Evolutionary conservation across 2,113 vertebrate genomes (phyloP), one percentile per base, ranked within the genome.

Genomic region (Silurus meridionalis): DNA sequence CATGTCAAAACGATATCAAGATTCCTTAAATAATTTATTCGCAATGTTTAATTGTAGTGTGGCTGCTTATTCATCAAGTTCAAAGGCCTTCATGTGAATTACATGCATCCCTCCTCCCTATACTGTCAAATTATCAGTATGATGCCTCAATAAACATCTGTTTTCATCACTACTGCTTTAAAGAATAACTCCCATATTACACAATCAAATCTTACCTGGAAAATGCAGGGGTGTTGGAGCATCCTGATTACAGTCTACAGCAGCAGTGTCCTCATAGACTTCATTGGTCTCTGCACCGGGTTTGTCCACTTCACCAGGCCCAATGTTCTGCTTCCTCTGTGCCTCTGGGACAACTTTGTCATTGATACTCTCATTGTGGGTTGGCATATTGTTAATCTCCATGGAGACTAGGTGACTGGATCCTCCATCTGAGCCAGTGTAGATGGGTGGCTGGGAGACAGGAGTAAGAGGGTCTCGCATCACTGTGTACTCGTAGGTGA

Each of bases 401-500:
- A 69, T 92, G 58, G 69, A 97, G 81, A 74, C 88, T 8, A 91
- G 92, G 1, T 91, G 92, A 1, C 92, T 94, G 0, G 91, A 89
- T 0, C 91, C 96, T 0, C 95, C 91, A 0, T 96, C 96, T 0
- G 96, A 92, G 58, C 96, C 96, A 0, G 97, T 94, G 90, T 96
- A 97, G 88, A 96, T 95, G 5, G 97, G 90, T 0, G 97, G 95
- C 78, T 93, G 97, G 0, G 95, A 88, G 58, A 91, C 93, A 28
- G 91, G 95, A 0, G 95, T 90, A n/a, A 96, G 93, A 1, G 97
- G 95, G 69, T 96, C 96, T 89, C 95, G 94, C 63, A 97, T 95
- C 57, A 99, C 95, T 0, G 97, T 99, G 94, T 99, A 99, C 28
- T 99, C 97, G 1, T 97, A 99, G 0, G 97, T 98, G 92, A 99